Evolutionary conservation across 2,797 vertebrate genomes (phyloP).

Genomic region (Parambassis ranga): DNA sequence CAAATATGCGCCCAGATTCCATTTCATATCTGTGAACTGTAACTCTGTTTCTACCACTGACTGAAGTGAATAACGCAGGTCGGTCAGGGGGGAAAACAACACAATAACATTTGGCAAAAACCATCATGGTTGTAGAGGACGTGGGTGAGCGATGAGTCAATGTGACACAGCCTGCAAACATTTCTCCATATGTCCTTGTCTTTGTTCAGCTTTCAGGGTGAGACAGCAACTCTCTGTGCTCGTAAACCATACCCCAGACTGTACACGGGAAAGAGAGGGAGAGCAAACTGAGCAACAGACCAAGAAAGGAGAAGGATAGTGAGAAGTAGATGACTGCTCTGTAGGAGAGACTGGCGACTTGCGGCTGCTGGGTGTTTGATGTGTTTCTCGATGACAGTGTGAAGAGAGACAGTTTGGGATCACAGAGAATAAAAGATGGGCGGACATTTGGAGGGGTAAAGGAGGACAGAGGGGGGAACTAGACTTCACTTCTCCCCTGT

Average conservation of each 20-base stretch:
- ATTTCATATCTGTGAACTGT: slow-evolving; percentile 45
- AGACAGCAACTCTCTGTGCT: slow-evolving; percentile 43
- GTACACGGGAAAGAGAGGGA: slow-evolving; percentile 33
- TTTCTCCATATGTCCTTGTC: slow-evolving; percentile 62
- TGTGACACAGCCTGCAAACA: slow-evolving; percentile 54
- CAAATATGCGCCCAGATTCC: slow-evolving; percentile 31
- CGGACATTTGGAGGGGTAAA: slow-evolving; percentile 21
- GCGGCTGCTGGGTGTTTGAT: slow-evolving; percentile 22
- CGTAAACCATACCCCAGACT: slow-evolving; percentile 47
- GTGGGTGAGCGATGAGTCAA: slow-evolving; percentile 54
- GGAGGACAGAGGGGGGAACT: slow-evolving; percentile 22
- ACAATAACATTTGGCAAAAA: slow-evolving; percentile 63
- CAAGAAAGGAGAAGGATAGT: slow-evolving; percentile 1
- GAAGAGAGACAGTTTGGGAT: background rate
- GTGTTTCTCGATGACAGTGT: slow-evolving; percentile 7
- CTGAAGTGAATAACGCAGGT: slow-evolving; percentile 52
- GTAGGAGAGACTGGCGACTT: slow-evolving; percentile 14
- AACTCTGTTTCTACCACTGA: slow-evolving; percentile 44
- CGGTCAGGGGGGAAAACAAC: background rate
- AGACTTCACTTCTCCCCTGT: slow-evolving; percentile 44
- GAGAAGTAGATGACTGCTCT: slow-evolving; percentile 27
- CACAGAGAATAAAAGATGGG: slow-evolving; percentile 12
- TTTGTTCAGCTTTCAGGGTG: slow-evolving; percentile 57
- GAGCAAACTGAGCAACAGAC: background rate
- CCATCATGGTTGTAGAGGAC: slow-evolving; percentile 28